Percentiles rank a stretch among this genome's conserved stretches.
Conservation (phyloP, 2,797 vertebrate genomes). For the Channallabes apus region DNA sequence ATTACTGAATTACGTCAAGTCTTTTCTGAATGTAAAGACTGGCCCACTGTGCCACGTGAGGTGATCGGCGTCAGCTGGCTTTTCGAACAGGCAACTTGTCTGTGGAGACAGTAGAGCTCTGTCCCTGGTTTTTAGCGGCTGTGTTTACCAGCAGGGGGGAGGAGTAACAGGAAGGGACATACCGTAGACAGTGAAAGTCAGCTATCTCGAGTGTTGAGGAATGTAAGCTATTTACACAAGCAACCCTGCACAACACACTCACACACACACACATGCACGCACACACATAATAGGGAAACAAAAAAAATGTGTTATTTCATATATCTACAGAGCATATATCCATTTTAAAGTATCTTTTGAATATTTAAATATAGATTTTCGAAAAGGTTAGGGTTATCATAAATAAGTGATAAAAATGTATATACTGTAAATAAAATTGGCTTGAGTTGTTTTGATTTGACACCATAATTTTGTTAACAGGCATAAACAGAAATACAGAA, state of each 20-base stretch:
- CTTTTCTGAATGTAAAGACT: neutral
- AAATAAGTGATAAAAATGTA: no score
- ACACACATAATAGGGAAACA: neutral
- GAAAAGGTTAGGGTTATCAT: neutral
- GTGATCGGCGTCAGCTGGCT: neutral
- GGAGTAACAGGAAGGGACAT: constrained; percentile 48
- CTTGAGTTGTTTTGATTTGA: neutral
- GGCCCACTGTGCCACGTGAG: neutral
- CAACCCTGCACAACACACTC: neutral
- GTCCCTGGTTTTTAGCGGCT: constrained; percentile 30
- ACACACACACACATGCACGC: neutral
- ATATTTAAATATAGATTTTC: neutral
- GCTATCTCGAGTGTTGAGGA: constrained; percentile 60
- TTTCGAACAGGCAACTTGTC: neutral
- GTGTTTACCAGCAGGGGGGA: constrained; percentile 50
- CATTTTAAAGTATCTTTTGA: neutral
- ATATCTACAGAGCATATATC: neutral
- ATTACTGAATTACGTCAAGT: constrained; percentile 2
- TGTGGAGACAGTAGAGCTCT: constrained; percentile 29
- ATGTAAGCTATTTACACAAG: constrained; percentile 69
- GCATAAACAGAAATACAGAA: neutral
- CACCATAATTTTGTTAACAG: neutral
- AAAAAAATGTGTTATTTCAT: neutral
- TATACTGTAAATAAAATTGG: neutral
- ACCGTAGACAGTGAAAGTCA: constrained; percentile 61